Base-by-base conservation (phyloP, 2,888 invertebrate species). In the Exocentrus adspersus region DNA sequence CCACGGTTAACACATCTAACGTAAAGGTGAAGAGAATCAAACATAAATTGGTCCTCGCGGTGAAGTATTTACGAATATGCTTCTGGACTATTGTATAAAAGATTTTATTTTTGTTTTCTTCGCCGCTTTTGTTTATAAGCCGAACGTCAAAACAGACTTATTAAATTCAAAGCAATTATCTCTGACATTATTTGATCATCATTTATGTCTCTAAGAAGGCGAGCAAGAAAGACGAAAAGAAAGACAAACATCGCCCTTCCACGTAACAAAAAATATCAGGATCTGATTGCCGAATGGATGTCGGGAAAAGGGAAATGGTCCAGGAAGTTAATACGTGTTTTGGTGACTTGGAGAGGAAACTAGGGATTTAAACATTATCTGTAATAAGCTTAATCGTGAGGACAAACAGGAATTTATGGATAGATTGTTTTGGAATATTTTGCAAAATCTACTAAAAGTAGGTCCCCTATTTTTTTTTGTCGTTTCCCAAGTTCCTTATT, bases 351-450 rank as follows among this genome's bases (percentile, higher is more conserved):
- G 56, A 3, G 32, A 16, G 56, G 56, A 56, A 56, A 56, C 30
- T 19, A 32, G 28, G 56, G 45, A 56, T 56, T 45, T 56, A 9
- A 43, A 45, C 45, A 45, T 56, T 45, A 50, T 50, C 50, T 50
- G 56, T 19, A 56, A 45, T 45, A 56, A 24, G 45, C 45, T 45
- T 28, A 28, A 45, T 24, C 21, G 28, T 30, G 43, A 28, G 56
- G 41, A 56, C 45, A n/a, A n/a, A n/a, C n/a, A n/a, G n/a, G n/a
- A n/a, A n/a, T n/a, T n/a, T n/a, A n/a, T n/a, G n/a, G n/a, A n/a
- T n/a, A n/a, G n/a, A n/a, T n/a, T n/a, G n/a, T n/a, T n/a, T n/a
- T n/a, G n/a, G n/a, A n/a, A n/a, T n/a, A n/a, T n/a, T n/a, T n/a
- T n/a, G n/a, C n/a, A n/a, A n/a, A n/a, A n/a, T n/a, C n/a, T n/a